Evolutionary conservation across 2,888 invertebrate species (phyloP).

Genomic region (Chrysomela aeneicollis): DNA sequence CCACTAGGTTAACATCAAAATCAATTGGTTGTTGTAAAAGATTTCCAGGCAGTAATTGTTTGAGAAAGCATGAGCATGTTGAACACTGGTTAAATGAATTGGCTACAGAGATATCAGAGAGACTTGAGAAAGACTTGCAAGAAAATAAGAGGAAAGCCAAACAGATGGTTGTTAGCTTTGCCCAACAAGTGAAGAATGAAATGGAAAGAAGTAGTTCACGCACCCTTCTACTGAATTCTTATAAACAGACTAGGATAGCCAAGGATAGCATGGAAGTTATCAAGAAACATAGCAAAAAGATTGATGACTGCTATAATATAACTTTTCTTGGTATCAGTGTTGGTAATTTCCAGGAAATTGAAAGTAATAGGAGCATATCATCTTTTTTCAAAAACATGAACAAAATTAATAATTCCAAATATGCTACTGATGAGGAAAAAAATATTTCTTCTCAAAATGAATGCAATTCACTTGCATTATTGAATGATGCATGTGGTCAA

Average conservation of each 20-base stretch:
- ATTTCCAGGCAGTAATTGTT: constrained; percentile 82
- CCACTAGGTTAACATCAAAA: constrained; percentile 83
- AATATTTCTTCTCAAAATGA: not conserved
- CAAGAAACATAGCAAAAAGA: constrained; percentile 63
- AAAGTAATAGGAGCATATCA: constrained; percentile 60
- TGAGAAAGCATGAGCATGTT: constrained; percentile 72
- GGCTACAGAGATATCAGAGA: constrained; percentile 82
- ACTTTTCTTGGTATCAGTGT: constrained; percentile 80
- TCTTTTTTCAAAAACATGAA: constrained; percentile 46
- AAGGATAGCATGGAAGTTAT: constrained; percentile 73
- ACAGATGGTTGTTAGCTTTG: constrained; percentile 78
- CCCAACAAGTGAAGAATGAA: constrained; percentile 63
- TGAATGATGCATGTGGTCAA: not conserved
- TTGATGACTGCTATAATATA: constrained; percentile 62
- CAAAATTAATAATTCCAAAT: not conserved
- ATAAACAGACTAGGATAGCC: constrained; percentile 72
- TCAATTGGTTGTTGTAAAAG: constrained; percentile 97
- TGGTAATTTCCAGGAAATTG: constrained; percentile 76
- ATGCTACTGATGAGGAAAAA: not conserved
- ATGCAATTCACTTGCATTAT: not conserved
- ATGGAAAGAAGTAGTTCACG: constrained; percentile 72
- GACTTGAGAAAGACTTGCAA: constrained; percentile 79
- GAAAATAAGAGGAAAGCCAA: constrained; percentile 85
- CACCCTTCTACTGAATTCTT: constrained; percentile 68
- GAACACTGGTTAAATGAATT: constrained; percentile 84